Evolutionary conservation across 1,140 invertebrate species (phyloP), one percentile per base, ranked within the genome.

Genomic region (Zaprionus camerounensis): DNA sequence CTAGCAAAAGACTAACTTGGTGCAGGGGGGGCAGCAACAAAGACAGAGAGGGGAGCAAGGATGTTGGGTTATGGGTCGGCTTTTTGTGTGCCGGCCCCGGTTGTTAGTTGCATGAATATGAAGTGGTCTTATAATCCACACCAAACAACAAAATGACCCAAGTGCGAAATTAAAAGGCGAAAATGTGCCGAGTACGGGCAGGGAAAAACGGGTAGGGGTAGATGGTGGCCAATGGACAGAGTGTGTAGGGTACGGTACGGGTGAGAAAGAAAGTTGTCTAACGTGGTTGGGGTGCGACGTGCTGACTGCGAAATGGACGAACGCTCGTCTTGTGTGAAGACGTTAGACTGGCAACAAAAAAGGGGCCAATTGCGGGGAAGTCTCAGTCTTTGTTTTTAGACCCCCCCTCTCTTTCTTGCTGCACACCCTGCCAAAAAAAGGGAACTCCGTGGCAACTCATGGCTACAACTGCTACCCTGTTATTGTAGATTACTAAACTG

Each of bases 51-150:
- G 53, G 53, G 6, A 9, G 13, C 15, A 4, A 17, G 53, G 26
- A 56, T 28, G 53, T n/a, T 59, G 62, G 55, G 72, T 28, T 56
- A 24, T 70, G 72, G 66, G 31, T 41, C 51, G 51, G 59, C 53
- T 26, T 68, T 49, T 59, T 61, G 46, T 65, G 49, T 61, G 70
- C 61, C 55, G 63, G 63, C 56, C 53, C 57, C 81, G 68, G 81
- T 84, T 90, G 84, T 88, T 88, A 88, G 85, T 90, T 88, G 85
- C 84, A 88, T 88, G 84, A 88, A 88, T 88, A 88, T 88, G 84
- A 88, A 88, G 84, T 88, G 84, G 84, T 88, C 84, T 88, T 88
- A 88, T 88, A 88, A 88, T 88, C 84, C 84, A 88, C 84, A 88
- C 84, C 85, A 88, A 88, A 88, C 85, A 90, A 88, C 84, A 88